Base-by-base conservation (phyloP, 2,113 vertebrate genomes). In the Tupaia tana region DNA sequence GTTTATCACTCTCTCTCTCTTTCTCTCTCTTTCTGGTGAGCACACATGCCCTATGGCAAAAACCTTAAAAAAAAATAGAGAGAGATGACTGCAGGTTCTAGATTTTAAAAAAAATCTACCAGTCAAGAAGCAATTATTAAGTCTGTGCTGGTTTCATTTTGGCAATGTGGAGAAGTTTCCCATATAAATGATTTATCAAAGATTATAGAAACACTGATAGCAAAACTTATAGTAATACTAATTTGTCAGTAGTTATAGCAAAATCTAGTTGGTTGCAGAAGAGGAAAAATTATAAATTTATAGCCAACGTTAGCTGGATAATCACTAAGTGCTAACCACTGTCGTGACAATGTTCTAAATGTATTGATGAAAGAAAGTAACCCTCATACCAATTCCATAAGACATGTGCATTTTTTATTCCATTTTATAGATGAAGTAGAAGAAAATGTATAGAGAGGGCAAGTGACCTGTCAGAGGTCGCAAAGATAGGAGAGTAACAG, bases 361-460 rank as follows among this genome's bases (percentile, higher is more conserved):
- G 22, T 64, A 84, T 83, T 34, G 61, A 83, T 43, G 43, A 43
- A 3, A 71, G 7, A 31, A 79, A 27, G 73, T 92, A 75, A 71
- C 84, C 31, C 71, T 94, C 6, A 85, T 25, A 74, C 2, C 11
- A 64, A 27, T 25, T 24, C 24, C 6, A 1, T 77, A 63, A 85
- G 24, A 71, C 1, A 56, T 19, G 12, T 43, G 20, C 31, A 83
- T 7, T 20, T 24, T 64, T 83, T 89, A 71, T 77, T 94, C 31
- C 66, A 67, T 71, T 90, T 95, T 89, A 87, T 56, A 90, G 24
- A n/a, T 64, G 22, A 95, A 9, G 64, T 14, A 71, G 67, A 81
- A 80, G 18, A 83, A 92, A 11, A 84, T 59, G 5, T 75, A 3
- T 52, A 31, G 3, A 63, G 6, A 81, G 15, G 16, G 13, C 0